Evolutionary conservation across 2,797 vertebrate genomes (phyloP).

Genomic region (Notolabrus celidotus): DNA sequence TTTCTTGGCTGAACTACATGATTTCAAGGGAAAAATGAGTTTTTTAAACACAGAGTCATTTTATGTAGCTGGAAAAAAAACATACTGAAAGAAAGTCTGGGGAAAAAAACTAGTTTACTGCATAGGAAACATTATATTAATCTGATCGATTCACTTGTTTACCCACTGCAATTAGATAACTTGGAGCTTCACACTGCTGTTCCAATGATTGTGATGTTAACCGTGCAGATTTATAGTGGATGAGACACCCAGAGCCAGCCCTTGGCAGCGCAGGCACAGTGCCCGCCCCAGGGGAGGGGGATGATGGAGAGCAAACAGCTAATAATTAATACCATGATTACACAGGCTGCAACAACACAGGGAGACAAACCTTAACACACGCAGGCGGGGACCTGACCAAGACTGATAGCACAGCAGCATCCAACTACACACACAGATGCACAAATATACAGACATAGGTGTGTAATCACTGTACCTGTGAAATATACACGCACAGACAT

Average conservation of each 20-base stretch:
- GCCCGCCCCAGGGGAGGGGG: conserved; percentile 77
- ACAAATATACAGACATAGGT: conserved; percentile 48
- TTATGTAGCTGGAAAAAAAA: conserved; percentile 15
- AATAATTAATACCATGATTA: conserved; percentile 89
- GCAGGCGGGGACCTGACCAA: conserved; percentile 81
- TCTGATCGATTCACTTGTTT: conserved; percentile 2
- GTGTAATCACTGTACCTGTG: conserved; percentile 15
- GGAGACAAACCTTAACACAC: conserved; percentile 80
- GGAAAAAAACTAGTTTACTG: background rate
- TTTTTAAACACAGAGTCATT: conserved; percentile 33
- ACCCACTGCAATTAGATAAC: conserved; percentile 12
- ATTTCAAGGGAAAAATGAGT: conserved; percentile 47
- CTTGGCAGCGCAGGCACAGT: conserved; percentile 76
- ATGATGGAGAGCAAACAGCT: conserved; percentile 88
- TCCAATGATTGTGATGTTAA: conserved; percentile 69
- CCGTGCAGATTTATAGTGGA: conserved; percentile 79
- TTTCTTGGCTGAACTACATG: conserved; percentile 66
- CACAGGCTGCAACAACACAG: conserved; percentile 84
- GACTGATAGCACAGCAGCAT: conserved; percentile 79
- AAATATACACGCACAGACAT: conserved; percentile 3
- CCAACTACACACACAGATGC: conserved; percentile 66
- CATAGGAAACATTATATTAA: background rate
- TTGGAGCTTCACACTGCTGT: conserved; percentile 26
- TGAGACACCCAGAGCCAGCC: conserved; percentile 76
- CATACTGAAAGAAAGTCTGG: background rate